These are phyloP conservation scores for Beris chalybata DNA, from an alignment of 2,888 invertebrate genomes.

Conservation along the genomic window DNA sequence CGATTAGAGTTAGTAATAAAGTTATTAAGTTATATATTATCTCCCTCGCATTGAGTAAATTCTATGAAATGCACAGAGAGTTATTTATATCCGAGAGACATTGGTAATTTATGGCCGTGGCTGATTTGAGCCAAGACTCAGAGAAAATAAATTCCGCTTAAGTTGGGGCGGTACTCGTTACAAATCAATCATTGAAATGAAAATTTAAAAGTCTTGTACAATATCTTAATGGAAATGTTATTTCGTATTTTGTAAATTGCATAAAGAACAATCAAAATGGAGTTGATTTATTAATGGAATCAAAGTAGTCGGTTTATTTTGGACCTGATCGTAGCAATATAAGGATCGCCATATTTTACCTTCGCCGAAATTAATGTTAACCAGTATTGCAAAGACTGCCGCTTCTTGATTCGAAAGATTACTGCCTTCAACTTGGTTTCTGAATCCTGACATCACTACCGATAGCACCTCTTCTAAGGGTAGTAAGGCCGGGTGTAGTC, in stretches of 20 bases:
- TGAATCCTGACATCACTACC: no score
- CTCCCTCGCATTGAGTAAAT: constrained; percentile 8
- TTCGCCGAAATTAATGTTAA: no score
- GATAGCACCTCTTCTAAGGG: no score
- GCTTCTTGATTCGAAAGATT: no score
- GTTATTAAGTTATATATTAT: constrained; percentile 23
- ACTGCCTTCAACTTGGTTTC: no score
- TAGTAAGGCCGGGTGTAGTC: no score
- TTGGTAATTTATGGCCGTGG: constrained; percentile 29
- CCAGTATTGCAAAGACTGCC: no score
- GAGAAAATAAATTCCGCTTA: constrained; percentile 25
- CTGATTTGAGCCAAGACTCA: constrained; percentile 26
- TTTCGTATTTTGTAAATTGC: background rate
- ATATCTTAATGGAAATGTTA: constrained; percentile 5
- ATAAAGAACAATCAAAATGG: background rate
- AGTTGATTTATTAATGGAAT: no score
- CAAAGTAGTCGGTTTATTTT: no score
- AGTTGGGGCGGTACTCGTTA: constrained; percentile 29
- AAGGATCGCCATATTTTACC: no score
- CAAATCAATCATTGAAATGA: constrained; percentile 30
- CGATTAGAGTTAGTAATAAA: constrained; percentile 28
- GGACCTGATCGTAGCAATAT: no score
- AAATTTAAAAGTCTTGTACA: constrained; percentile 3
- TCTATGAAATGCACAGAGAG: background rate
- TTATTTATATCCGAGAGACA: constrained; percentile 27